Percentiles rank a stretch among this genome's conserved stretches.
These are phyloP conservation scores for Triplophysa siluroides DNA, from an alignment of 2,113 vertebrate genomes.

Conservation along the genomic window DNA sequence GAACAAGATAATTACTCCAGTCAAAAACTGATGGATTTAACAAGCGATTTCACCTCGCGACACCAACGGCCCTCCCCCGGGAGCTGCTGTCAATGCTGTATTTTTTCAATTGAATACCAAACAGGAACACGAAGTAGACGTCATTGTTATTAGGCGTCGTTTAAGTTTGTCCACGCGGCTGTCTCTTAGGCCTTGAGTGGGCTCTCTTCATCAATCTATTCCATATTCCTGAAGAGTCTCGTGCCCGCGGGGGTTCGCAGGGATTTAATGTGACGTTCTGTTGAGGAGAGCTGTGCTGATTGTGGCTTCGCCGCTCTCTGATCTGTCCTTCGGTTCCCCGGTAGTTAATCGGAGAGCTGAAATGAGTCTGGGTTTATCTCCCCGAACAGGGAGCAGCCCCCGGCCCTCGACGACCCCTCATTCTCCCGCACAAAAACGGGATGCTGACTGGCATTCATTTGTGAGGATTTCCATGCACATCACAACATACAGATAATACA, in stretches of 20 bases:
- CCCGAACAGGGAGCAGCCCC: slow-evolving; percentile 26
- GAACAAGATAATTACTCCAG: slow-evolving; percentile 58
- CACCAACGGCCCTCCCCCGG: background rate
- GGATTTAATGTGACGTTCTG: slow-evolving; percentile 37
- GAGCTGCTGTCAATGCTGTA: slow-evolving; percentile 11
- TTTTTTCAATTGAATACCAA: slow-evolving; percentile 46
- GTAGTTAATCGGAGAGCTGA: slow-evolving; percentile 34
- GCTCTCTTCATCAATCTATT: background rate
- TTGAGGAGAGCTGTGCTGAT: slow-evolving; percentile 23
- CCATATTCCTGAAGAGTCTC: slow-evolving; percentile 1
- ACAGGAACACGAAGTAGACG: slow-evolving; percentile 17
- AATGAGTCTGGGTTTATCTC: slow-evolving; percentile 54
- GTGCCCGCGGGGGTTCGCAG: slow-evolving; percentile 19
- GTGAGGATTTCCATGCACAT: slow-evolving; percentile 9
- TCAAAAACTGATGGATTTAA: slow-evolving; percentile 48
- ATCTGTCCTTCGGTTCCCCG: slow-evolving; percentile 35
- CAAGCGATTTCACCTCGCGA: slow-evolving; percentile 38
- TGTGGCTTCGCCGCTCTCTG: slow-evolving; percentile 12
- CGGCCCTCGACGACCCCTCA: background rate
- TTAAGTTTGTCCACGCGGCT: too few species aligned
- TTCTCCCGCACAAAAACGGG: background rate
- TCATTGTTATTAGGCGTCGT: slow-evolving; percentile 17
- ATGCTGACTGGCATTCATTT: slow-evolving; percentile 25
- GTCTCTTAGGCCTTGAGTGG: background rate
- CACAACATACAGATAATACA: background rate